These are phyloP conservation scores for Tetrax tetrax DNA, from an alignment of 2,113 vertebrate genomes.

Conservation along the genomic window DNA sequence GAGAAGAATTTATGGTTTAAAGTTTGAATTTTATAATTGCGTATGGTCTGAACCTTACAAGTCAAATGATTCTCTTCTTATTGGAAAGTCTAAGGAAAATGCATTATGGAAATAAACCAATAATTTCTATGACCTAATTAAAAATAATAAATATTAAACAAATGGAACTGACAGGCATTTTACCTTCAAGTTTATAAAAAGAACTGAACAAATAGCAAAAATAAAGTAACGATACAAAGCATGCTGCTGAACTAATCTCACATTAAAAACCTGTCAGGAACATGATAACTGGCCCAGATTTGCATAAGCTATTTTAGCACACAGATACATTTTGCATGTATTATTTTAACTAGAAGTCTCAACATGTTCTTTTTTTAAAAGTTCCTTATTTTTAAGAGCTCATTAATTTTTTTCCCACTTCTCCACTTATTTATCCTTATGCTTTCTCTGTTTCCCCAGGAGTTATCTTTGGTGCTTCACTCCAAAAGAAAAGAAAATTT, in stretches of 20 bases:
- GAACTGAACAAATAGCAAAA: background rate
- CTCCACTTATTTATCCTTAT: background rate
- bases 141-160: background rate
- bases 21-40: background rate
- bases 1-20: background rate
- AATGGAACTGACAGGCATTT: background rate
- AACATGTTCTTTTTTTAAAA: background rate
- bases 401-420: background rate
- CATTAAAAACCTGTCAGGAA: background rate
- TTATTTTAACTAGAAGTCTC: background rate
- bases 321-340: background rate
- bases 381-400: background rate
- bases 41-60: background rate
- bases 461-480: background rate
- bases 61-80: background rate
- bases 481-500: background rate
- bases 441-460: background rate
- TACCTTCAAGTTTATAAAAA: background rate
- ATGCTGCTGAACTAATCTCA: background rate
- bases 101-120: background rate
- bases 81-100: background rate
- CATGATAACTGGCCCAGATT: background rate
- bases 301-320: background rate
- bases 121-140: constrained; percentile 5
- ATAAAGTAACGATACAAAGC: background rate